phyloP scores from a whole-genome alignment of 37 sponge, comb jelly and placozoan genomes.

The Spongilla lacustris region DNA sequence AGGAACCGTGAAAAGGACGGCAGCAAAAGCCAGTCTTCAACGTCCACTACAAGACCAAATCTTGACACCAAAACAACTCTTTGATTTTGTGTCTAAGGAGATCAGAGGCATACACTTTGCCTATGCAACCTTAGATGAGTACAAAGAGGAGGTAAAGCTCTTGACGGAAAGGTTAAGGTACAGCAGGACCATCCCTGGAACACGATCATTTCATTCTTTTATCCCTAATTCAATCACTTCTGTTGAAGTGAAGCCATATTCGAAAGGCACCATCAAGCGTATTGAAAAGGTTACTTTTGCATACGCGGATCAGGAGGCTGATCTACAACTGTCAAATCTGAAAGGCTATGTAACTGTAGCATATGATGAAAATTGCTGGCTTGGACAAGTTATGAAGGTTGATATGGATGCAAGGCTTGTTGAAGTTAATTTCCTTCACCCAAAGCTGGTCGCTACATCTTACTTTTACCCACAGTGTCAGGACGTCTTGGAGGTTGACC shows the following conservation, averaged over 20 bases:
- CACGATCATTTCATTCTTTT: slow-evolving; percentile 36
- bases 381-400: slow-evolving; percentile 13
- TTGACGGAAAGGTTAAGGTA: slow-evolving; percentile 26
- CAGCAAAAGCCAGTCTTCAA: slow-evolving; percentile 50
- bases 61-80: slow-evolving; percentile 56
- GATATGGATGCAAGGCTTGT: not conserved
- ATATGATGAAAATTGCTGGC: slow-evolving; percentile 1
- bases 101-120: slow-evolving; percentile 20
- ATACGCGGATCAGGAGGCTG: not conserved
- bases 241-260: slow-evolving; percentile 2
- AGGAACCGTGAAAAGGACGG: slow-evolving; percentile 59
- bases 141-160: not conserved
- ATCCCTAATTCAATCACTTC: slow-evolving; percentile 15
- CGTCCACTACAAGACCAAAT: slow-evolving; percentile 40
- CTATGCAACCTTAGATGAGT: slow-evolving; percentile 22
- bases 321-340: not conserved
- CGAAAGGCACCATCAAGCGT: not conserved
- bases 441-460: slow-evolving; percentile 28
- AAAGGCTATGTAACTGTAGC: slow-evolving; percentile 6
- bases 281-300: not conserved
- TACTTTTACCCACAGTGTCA: slow-evolving; percentile 15
- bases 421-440: slow-evolving; percentile 27
- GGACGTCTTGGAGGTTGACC: not conserved
- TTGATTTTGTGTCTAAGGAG: slow-evolving; percentile 20
- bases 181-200: slow-evolving; percentile 56